Conservation (phyloP, 2,113 vertebrate genomes). For the Muntiacus reevesi region DNA sequence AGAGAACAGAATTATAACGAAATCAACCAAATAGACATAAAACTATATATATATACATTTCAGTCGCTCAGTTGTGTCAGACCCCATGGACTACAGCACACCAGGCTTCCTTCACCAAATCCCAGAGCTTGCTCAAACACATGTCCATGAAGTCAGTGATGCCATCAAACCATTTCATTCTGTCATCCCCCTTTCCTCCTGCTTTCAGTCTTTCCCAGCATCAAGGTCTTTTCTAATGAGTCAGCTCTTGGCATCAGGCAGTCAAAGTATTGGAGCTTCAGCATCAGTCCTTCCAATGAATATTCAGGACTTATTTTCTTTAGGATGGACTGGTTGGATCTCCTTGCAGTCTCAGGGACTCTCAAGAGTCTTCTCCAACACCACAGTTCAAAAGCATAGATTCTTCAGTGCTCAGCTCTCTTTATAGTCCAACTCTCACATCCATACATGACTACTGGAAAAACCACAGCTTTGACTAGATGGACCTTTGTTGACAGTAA, state of each 20-base stretch:
- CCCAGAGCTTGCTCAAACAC: background rate
- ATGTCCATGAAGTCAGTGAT: background rate
- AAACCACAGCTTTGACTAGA: background rate
- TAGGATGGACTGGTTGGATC: background rate
- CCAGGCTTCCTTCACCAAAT: background rate
- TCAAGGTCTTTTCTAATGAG: background rate
- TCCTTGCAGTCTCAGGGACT: background rate
- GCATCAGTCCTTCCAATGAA: background rate
- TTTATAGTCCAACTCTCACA: background rate
- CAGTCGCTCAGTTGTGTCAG: rapidly evolving
- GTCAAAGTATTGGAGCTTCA: background rate
- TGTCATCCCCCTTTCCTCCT: background rate
- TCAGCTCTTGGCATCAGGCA: background rate
- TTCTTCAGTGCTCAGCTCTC: background rate
- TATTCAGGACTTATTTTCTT: background rate
- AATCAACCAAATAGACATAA: background rate
- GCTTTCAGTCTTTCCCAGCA: background rate
- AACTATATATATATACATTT: background rate
- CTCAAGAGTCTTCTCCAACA: background rate
- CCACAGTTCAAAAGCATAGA: background rate
- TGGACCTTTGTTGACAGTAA: background rate
- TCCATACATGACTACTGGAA: background rate
- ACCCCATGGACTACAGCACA: background rate
- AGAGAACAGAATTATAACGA: background rate
- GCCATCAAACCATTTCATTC: background rate